Conservation (phyloP, 2,888 invertebrate genomes). For the Apamea monoglypha region DNA sequence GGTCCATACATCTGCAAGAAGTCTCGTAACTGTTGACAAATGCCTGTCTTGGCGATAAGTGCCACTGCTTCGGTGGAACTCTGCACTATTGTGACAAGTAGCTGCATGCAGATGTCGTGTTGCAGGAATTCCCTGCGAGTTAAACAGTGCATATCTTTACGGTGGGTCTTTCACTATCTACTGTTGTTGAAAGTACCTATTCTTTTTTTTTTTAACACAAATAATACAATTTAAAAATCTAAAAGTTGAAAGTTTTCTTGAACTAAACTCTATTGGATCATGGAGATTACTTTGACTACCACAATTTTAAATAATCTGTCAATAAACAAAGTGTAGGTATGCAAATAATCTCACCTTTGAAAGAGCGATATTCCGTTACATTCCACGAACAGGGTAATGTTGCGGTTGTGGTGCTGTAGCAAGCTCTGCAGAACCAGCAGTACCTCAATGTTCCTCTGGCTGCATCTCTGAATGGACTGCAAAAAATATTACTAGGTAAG, state of each 20-base stretch:
- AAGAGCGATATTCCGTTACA: slow-evolving; percentile 80
- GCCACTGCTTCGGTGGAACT: slow-evolving; percentile 63
- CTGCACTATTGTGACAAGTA: slow-evolving; percentile 78
- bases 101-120: slow-evolving; percentile 75
- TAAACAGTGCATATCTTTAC: neutral
- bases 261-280: neutral
- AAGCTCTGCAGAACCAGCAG: slow-evolving; percentile 80
- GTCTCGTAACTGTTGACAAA: slow-evolving; percentile 70
- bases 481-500: neutral
- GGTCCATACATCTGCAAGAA: slow-evolving; percentile 73
- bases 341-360: slow-evolving; percentile 73
- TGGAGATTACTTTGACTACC: neutral
- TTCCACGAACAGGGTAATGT: slow-evolving; percentile 77
- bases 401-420: slow-evolving; percentile 75
- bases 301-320: neutral
- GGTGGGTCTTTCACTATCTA: neutral
- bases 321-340: neutral
- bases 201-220: no score
- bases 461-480: slow-evolving; percentile 80
- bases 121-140: slow-evolving; percentile 74
- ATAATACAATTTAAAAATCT: no score
- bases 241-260: no score
- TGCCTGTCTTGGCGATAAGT: slow-evolving; percentile 61
- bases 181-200: no score
- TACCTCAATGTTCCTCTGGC: slow-evolving; percentile 73